phyloP scores from a whole-genome alignment of 2,888 invertebrate genomes.

The Yponomeuta sedellus region DNA sequence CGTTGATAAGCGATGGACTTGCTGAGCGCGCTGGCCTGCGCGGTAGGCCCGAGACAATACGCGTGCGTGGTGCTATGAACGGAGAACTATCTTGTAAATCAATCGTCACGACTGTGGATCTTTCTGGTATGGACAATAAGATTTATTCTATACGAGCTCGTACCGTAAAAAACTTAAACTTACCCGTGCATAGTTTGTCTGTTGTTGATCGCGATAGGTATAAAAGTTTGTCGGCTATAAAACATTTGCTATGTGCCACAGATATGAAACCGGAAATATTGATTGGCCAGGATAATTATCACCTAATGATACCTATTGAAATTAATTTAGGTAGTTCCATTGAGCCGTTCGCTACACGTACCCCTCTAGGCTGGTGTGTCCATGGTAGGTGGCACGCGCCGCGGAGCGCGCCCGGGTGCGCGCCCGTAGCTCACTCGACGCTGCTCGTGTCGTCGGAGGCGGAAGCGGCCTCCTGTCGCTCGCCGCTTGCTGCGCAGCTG shows the following conservation, averaged over 20 bases:
- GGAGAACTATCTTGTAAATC: slow-evolving; percentile 6
- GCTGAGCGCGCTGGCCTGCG: slow-evolving; percentile 1
- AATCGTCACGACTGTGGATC: neutral
- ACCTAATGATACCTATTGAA: slow-evolving; percentile 19
- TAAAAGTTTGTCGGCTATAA: slow-evolving; percentile 15
- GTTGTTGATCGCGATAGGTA: neutral
- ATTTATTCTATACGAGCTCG: neutral
- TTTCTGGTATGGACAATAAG: neutral
- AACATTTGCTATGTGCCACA: neutral
- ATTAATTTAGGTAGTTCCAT: slow-evolving; percentile 10
- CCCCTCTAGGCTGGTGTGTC: slow-evolving; percentile 19
- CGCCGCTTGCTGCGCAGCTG: no score
- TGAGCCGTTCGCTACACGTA: slow-evolving; percentile 19
- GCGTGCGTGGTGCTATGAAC: neutral
- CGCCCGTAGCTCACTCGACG: no score
- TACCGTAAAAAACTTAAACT: neutral
- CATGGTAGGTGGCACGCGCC: no score
- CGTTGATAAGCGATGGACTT: neutral
- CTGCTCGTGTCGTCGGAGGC: no score
- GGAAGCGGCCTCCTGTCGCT: no score
- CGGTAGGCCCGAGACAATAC: neutral
- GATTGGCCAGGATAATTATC: slow-evolving; percentile 21
- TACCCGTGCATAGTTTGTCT: neutral
- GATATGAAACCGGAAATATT: slow-evolving; percentile 14
- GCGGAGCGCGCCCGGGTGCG: no score